A percentile compares a stretch with the other conserved stretches of the same genome.
Evolutionary conservation across 2,113 vertebrate genomes (phyloP).

Genomic region (rat (Rattus norvegicus)): GRCr8 NC_086032.1:102636501-102637000

Average conservation of each 20-base stretch:
- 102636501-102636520: slow-evolving; percentile 51
- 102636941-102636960: background rate
- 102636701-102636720: slow-evolving; percentile 25
- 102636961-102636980: background rate
- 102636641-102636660: background rate
- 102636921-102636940: background rate
- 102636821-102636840: background rate
- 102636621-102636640: slow-evolving; percentile 5
- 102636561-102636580: background rate
- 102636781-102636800: background rate
- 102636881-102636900: background rate
- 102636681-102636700: slow-evolving; percentile 1
- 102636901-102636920: background rate
- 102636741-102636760: background rate
- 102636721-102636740: background rate
- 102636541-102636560: background rate
- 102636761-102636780: background rate
- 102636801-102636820: background rate
- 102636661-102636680: slow-evolving; percentile 14
- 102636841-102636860: background rate
- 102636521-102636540: background rate
- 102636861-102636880: background rate
- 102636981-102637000: background rate
- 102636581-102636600: background rate
- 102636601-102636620: background rate